Evolutionary conservation across 2,888 invertebrate species (phyloP).

Genomic region (Ochropleura leucogaster): DNA sequence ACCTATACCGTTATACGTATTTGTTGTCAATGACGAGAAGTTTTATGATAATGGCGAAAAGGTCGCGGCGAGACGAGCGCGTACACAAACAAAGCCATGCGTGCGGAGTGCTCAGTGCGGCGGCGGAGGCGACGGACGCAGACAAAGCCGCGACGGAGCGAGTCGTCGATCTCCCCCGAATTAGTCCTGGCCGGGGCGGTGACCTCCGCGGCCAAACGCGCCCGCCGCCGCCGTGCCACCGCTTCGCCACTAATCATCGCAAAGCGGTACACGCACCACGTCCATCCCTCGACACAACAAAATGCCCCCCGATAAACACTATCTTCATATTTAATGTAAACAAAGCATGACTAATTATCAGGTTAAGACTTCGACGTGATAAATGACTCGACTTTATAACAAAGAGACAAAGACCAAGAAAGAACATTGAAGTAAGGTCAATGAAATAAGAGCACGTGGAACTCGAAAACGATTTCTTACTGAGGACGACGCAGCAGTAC

Average conservation of each 20-base stretch:
- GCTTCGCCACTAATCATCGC: conserved; percentile 65
- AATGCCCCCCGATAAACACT: conserved; percentile 35
- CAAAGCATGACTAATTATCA: conserved; percentile 64
- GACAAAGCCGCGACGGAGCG: conserved; percentile 86
- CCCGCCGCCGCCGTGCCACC: conserved; percentile 70
- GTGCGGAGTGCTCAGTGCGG: conserved; percentile 70
- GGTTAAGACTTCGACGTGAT: conserved; percentile 57
- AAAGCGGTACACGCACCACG: conserved; percentile 40
- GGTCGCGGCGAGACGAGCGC: conserved; percentile 65
- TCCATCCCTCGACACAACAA: conserved; percentile 48
- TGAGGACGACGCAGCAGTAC: conserved; percentile 62
- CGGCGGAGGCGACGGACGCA: conserved; percentile 77
- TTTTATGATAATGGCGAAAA: conserved; percentile 72
- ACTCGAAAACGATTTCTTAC: conserved; percentile 53
- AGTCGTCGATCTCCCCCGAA: conserved; percentile 90
- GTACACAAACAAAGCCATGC: conserved; percentile 79
- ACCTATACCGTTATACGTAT: conserved; percentile 54
- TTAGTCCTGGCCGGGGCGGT: conserved; percentile 90
- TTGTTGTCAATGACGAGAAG: conserved; percentile 63
- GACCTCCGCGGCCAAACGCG: conserved; percentile 81
- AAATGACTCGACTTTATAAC: conserved; percentile 61
- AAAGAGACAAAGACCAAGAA: conserved; percentile 72
- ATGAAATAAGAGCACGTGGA: conserved; percentile 77
- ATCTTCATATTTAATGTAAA: conserved; percentile 51
- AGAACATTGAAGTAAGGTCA: conserved; percentile 73